phyloP scores from a whole-genome alignment of 2,797 vertebrate genomes.

The Limosa lapponica region DNA sequence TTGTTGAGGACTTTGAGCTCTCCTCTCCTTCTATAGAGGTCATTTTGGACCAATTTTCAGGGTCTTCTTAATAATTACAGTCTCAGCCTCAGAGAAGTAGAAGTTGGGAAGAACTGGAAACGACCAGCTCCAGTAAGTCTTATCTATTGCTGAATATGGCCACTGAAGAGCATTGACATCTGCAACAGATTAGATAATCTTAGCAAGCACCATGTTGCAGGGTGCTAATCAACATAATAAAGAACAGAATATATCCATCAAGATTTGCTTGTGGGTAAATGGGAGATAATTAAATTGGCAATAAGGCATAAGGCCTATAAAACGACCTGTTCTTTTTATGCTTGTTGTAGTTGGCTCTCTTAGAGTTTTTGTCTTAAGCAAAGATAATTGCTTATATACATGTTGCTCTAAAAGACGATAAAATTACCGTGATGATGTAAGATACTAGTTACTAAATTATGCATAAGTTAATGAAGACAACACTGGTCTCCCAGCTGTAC shows the following conservation, averaged over 20 bases:
- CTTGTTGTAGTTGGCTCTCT: neutral
- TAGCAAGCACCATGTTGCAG: neutral
- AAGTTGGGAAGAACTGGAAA: neutral
- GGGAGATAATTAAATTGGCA: slow-evolving; percentile 23
- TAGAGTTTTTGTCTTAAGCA: neutral
- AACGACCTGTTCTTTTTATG: neutral
- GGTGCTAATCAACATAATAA: slow-evolving; percentile 20
- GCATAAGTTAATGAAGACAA: neutral
- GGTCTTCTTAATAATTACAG: neutral
- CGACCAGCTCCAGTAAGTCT: neutral
- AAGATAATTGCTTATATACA: neutral
- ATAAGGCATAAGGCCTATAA: slow-evolving; percentile 25
- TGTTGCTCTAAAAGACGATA: neutral
- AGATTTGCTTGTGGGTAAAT: slow-evolving; percentile 33
- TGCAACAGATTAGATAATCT: slow-evolving; percentile 18
- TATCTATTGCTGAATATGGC: neutral
- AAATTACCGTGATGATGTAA: neutral
- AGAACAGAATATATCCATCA: slow-evolving; percentile 23
- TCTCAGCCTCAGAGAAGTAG: neutral
- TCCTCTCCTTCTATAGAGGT: neutral
- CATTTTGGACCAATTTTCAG: neutral
- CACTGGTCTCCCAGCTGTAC: neutral
- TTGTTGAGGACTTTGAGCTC: neutral
- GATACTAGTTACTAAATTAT: neutral
- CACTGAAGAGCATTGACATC: neutral